A percentile compares a stretch with the other conserved stretches of the same genome.
Evolutionary conservation across 2,888 invertebrate genomes (phyloP).

Genomic region (Leptinotarsa tumamoca): DNA sequence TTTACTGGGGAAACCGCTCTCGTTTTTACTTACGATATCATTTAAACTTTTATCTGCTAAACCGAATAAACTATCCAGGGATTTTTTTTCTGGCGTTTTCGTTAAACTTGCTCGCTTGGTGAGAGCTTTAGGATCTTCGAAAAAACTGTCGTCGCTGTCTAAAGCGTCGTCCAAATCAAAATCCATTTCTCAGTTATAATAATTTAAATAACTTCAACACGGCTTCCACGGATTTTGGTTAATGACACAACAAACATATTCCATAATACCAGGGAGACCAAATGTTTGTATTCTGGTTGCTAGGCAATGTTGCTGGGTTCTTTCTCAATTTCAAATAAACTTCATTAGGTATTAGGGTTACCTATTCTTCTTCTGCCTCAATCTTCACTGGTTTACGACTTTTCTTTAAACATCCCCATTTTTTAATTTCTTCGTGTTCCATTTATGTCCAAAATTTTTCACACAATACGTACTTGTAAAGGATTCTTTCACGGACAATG

Average conservation of each 20-base stretch:
- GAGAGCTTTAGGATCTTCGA: constrained; percentile 71
- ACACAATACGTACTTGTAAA: too few species aligned
- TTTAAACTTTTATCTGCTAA: constrained; percentile 37
- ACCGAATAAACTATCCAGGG: constrained; percentile 54
- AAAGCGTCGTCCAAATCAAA: constrained; percentile 71
- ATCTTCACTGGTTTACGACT: too few species aligned
- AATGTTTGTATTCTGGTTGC: constrained; percentile 14
- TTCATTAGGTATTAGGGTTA: too few species aligned
- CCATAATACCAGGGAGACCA: not conserved
- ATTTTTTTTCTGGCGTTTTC: constrained; percentile 60
- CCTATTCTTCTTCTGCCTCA: too few species aligned
- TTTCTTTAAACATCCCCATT: too few species aligned
- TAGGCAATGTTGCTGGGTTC: not conserved
- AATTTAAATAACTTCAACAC: not conserved
- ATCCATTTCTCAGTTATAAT: constrained; percentile 44
- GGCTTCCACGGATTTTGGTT: not conserved
- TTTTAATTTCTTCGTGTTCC: too few species aligned
- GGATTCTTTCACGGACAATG: too few species aligned
- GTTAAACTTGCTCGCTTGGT: constrained; percentile 55
- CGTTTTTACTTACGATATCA: constrained; percentile 25
- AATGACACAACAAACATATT: constrained; percentile 2
- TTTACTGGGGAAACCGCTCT: constrained; percentile 24
- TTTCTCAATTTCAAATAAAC: not conserved
- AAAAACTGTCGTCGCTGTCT: constrained; percentile 79
- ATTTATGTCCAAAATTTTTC: too few species aligned